Base-by-base conservation (phyloP, 2,113 vertebrate genomes). In the Pterocles burchelli region DNA sequence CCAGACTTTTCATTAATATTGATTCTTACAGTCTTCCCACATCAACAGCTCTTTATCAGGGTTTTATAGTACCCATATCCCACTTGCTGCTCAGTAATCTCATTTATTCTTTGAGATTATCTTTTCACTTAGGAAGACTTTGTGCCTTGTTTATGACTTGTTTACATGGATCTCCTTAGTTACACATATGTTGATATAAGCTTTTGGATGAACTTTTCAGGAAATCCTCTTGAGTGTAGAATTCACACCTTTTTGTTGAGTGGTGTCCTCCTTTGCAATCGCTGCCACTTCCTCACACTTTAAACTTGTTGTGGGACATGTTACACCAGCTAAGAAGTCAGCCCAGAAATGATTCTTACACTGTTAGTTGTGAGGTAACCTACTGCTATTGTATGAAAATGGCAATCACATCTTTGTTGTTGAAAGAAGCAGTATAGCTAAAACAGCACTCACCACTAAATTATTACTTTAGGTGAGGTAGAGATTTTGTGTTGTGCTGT, bases 21-120 rank as follows among this genome's bases (percentile, higher is more conserved):
- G 45, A 83, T 17, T 68, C 61, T 66, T 82, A 88, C 11, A 49
- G 48, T 48, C 61, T 54, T 58, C 66, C 49, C 93, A 90, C 71
- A 89, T 97, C 85, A 97, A 94, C 63, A 96, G 59, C 51, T 97
- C 67, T 84, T 96, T 97, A 90, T 74, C 55, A 87, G 89, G 59
- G 21, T n/a, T 92, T 96, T 95, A 93, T 33, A 93, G 68, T 70
- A 76, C 25, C 67, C 49, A 75, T 89, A 22, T 87, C 82, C 61
- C 55, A 26, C 31, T 95, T 57, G 91, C 66, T 94, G 81, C 61
- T 83, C 38, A 89, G 25, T 83, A 87, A 90, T 91, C 49, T 24
- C 34, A 86, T 94, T 79, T 94, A 70, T 90, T 94, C 68, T 77
- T 84, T 78, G 48, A 88, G 63, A 68, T 88, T 93, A 88, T 91